A percentile compares a stretch with the other conserved stretches of the same genome.
phyloP scores from a whole-genome alignment of 2,797 vertebrate genomes.

The Pogonophryne albipinna region DNA sequence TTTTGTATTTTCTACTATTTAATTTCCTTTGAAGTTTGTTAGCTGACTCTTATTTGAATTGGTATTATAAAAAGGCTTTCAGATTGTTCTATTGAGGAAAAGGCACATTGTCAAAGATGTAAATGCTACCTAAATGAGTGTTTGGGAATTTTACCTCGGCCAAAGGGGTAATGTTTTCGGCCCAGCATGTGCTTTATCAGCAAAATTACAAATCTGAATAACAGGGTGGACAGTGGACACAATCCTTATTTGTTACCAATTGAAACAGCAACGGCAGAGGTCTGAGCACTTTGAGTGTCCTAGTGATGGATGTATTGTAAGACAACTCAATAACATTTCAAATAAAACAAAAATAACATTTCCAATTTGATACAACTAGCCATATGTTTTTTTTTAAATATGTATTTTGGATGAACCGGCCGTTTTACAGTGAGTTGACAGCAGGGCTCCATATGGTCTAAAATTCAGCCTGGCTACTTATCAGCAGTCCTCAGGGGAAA shows the following conservation, averaged over 20 bases:
- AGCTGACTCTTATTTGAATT: slow-evolving; percentile 6
- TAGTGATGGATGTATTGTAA: not conserved
- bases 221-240: too few relatives aligned
- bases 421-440: slow-evolving; percentile 6
- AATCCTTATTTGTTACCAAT: too few relatives aligned
- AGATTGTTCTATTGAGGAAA: not conserved
- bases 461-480: slow-evolving; percentile 5
- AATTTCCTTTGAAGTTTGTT: slow-evolving; percentile 25
- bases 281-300: too few relatives aligned
- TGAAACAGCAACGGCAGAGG: not conserved
- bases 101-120: not conserved
- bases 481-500: slow-evolving; percentile 27
- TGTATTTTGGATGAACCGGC: not conserved
- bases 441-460: slow-evolving; percentile 10
- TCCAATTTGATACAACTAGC: too few relatives aligned
- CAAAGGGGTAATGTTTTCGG: too few relatives aligned
- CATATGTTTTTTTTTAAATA: not conserved
- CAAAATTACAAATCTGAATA: too few relatives aligned
- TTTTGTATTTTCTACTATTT: slow-evolving; percentile 7
- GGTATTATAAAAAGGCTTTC: not conserved
- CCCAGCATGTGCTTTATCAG: too few relatives aligned
- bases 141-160: not conserved
- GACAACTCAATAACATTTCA: too few relatives aligned
- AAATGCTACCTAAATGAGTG: slow-evolving; percentile 1
- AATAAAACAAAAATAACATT: too few relatives aligned